phyloP scores from a whole-genome alignment of 2,888 invertebrate species.

The Drosophila rubida region DNA sequence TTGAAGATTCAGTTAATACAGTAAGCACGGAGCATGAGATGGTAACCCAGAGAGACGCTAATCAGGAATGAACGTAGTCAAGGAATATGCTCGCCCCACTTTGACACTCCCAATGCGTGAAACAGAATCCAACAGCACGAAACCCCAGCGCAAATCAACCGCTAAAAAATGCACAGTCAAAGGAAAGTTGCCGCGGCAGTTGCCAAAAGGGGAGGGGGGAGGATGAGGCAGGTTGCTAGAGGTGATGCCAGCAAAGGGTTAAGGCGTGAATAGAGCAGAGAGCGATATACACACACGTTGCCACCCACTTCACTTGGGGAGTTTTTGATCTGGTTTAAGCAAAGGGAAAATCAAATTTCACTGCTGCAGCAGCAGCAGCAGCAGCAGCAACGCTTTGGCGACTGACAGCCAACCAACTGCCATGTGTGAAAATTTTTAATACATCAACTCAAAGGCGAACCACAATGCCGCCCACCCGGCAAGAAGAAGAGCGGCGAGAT shows the following conservation, averaged over 20 bases:
- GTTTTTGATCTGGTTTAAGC: conserved; percentile 40
- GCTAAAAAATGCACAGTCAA: conserved; percentile 57
- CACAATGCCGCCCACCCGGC: conserved; percentile 41
- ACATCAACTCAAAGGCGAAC: conserved; percentile 74
- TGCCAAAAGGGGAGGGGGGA: background rate
- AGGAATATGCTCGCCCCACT: conserved; percentile 23
- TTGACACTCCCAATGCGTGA: conserved; percentile 14
- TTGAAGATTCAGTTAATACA: conserved; percentile 19
- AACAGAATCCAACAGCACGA: conserved; percentile 21
- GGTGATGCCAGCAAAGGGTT: background rate
- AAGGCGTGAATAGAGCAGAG: conserved; percentile 1
- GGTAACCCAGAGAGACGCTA: conserved; percentile 42
- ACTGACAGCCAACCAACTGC: conserved; percentile 69
- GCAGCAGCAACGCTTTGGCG: conserved; percentile 26
- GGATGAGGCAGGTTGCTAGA: background rate
- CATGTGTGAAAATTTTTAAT: conserved; percentile 80
- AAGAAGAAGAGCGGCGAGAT: background rate
- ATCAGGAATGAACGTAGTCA: conserved; percentile 53
- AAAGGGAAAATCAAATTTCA: conserved; percentile 71
- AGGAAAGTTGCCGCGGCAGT: conserved; percentile 35
- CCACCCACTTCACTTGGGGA: conserved; percentile 1
- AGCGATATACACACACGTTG: background rate
- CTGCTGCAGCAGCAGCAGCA: conserved; percentile 26
- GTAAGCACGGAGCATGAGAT: conserved; percentile 12
- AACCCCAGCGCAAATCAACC: conserved; percentile 58